Base-by-base conservation (phyloP, 2,888 invertebrate species). In the Phaonia tiefii region DNA sequence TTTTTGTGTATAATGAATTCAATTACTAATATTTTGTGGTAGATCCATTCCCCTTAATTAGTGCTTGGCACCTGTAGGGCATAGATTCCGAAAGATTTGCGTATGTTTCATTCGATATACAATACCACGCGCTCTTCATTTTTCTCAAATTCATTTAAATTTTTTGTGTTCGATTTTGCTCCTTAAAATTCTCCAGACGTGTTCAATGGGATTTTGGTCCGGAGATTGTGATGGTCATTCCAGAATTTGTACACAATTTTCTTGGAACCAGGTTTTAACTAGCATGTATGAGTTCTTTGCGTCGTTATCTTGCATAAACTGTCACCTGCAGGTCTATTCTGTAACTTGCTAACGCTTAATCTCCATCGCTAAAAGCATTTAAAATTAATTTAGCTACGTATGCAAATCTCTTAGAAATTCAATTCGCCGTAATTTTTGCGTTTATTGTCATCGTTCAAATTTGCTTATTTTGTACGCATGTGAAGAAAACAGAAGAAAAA, bases 261-360 rank as follows among this genome's bases (percentile, higher is more conserved):
- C 10, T 11, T 11, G 54, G 25, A 54, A 54, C 54, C 54, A 54
- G 20, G 54, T 54, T 54, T 54, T 54, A 7, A 15, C 25, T 20
- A 20, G 5, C 22, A 11, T 54, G 22, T 20, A 54, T 13, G 54
- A 54, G 22, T 17, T 20, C 22, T 54, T 54, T 20, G 25, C 22
- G 25, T 54, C 22, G 54, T 54, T 54, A 51, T 51, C 51, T 3
- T 51, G 51, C 51, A 51, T 51, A 15, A 51, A 20, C 51, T 51
- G 15, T 15, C 51, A 51, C 17, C 2, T 51, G n/a, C n/a, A n/a
- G n/a, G n/a, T n/a, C n/a, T n/a, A n/a, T n/a, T n/a, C n/a, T n/a
- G n/a, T n/a, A n/a, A n/a, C n/a, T n/a, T n/a, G n/a, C n/a, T n/a
- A n/a, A n/a, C n/a, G n/a, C n/a, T n/a, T n/a, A n/a, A n/a, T n/a